These are phyloP conservation scores for Todiramphus saurophagus DNA, from an alignment of 2,113 vertebrate genomes.

Conservation along the genomic window DNA sequence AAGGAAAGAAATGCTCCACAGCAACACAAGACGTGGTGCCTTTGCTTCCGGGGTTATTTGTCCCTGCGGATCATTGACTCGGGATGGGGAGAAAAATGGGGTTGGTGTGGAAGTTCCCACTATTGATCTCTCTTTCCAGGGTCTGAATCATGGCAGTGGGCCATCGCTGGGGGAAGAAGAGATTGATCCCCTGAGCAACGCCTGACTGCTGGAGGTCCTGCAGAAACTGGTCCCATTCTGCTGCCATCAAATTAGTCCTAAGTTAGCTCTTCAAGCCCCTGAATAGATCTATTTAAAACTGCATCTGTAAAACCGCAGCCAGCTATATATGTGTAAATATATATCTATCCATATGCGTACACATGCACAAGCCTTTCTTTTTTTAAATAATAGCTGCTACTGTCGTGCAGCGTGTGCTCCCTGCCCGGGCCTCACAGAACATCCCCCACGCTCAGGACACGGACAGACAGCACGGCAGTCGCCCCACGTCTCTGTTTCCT, in stretches of 20 bases:
- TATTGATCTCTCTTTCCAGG: not conserved
- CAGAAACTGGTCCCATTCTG: not conserved
- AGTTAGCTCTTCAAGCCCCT: not conserved
- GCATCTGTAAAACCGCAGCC: not conserved
- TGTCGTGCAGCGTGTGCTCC: not conserved
- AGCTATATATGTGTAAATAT: not conserved
- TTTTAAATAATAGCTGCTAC: not conserved
- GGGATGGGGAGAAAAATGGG: not conserved
- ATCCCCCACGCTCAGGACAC: not conserved
- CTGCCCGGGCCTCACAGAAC: not conserved
- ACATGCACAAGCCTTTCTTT: not conserved
- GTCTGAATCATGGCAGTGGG: rapidly evolving
- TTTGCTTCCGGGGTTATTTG: not conserved
- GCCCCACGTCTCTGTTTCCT: not conserved
- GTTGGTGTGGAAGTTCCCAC: not conserved
- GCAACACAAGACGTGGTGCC: not conserved
- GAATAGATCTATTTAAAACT: not conserved
- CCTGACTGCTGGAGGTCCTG: not conserved
- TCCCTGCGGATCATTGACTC: not conserved
- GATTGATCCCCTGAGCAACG: not conserved
- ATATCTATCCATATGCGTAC: too few relatives aligned
- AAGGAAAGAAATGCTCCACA: not conserved
- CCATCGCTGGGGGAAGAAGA: not conserved
- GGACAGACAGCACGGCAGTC: not conserved
- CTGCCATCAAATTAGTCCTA: not conserved